Evolutionary conservation across 2,888 invertebrate genomes (phyloP).

Genomic region (Schrankia costaestrigalis): DNA sequence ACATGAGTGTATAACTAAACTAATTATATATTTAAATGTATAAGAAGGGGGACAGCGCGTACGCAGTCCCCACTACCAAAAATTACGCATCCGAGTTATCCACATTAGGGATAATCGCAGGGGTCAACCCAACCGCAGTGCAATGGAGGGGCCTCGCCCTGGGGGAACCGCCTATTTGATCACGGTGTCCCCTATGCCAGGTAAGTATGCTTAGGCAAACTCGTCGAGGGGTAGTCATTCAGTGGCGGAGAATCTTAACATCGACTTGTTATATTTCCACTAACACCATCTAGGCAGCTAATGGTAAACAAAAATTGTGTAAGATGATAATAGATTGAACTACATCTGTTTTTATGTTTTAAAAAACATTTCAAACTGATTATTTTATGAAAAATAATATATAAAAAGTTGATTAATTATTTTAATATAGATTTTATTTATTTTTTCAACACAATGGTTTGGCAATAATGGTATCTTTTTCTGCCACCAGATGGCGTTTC

Average conservation of each 20-base stretch:
- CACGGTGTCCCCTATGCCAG: constrained; percentile 52
- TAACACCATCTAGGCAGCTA: constrained; percentile 24
- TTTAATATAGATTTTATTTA: too few species aligned
- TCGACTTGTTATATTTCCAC: constrained; percentile 21
- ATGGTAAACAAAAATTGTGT: background rate
- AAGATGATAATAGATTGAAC: too few species aligned
- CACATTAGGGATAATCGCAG: constrained; percentile 53
- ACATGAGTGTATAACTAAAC: too few species aligned
- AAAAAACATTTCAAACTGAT: too few species aligned
- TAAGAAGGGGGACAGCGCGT: constrained; percentile 46
- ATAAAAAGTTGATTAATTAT: too few species aligned
- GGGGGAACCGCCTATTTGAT: constrained; percentile 46
- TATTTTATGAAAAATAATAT: too few species aligned
- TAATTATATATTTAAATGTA: too few species aligned
- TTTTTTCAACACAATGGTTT: too few species aligned
- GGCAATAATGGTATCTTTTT: too few species aligned
- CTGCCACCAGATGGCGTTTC: too few species aligned
- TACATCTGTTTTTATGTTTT: too few species aligned
- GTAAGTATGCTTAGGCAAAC: constrained; percentile 38
- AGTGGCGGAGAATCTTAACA: constrained; percentile 24
- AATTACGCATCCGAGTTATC: constrained; percentile 53
- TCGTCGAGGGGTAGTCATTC: constrained; percentile 9
- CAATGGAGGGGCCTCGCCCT: constrained; percentile 50
- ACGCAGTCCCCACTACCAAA: constrained; percentile 56
- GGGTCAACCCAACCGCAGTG: constrained; percentile 54